Evolutionary conservation across 1,140 invertebrate species (phyloP), one percentile per base, ranked within the genome.

Genomic region (Brachionus sp.): DNA sequence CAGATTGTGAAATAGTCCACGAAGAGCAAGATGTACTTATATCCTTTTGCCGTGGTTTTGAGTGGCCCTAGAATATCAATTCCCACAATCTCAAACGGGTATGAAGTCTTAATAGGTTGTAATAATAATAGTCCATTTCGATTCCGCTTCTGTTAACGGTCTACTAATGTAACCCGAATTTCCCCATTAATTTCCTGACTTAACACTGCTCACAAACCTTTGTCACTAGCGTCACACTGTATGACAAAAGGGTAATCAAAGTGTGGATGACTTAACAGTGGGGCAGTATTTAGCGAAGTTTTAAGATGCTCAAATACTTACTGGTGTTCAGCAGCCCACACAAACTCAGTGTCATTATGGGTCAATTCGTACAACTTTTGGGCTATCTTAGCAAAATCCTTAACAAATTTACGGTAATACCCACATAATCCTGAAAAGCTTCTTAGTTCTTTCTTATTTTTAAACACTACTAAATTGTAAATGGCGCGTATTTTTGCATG

Each of bases 191-290:
- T n/a, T 2, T 77, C 70, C 68, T 91, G 90, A 16, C 85, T 84
- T 9, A 91, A 35, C 0, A 91, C 89, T 2, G 89, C 89, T 13
- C 89, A 89, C 5, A 91, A 29, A 0, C 88, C 90, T 53, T 85
- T 85, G 2, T 86, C 84, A 25, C 85, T 87, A n/a, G 90, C 84
- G 57, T 84, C 83, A 19, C 42, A 62, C 23, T 89, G 85, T 25
- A 91, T 73, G 1, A 53, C 6, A 46, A 50, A 78, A 13, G 46
- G 42, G 4, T 37, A 35, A 13, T 62, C 33, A 37, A 78, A 53
- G 16, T 53, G 7, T 5, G 75, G 75, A 6, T 44, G 44, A 0
- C 12, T 37, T 29, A 75, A 64, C n/a, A 68, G 5, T 16, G 33
- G 29, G 25, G 12, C 12, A 35, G 33, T 35, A 35, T 29, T 35